Evolutionary conservation across 2,888 invertebrate species (phyloP).

Genomic region (Hymenopus coronatus): DNA sequence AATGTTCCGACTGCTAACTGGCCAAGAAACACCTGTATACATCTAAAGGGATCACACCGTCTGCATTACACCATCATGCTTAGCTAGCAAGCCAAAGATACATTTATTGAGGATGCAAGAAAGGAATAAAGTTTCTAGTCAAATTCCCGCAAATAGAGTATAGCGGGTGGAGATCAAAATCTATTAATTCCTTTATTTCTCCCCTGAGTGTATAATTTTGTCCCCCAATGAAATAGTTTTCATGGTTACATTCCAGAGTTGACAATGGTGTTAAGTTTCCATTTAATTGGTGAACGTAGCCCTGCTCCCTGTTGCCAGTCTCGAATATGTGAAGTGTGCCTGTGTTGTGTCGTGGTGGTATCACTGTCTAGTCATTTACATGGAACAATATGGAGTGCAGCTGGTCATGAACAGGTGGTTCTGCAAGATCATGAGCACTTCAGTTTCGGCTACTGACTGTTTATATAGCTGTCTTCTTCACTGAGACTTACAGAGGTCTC

Average conservation of each 20-base stretch:
- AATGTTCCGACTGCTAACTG: constrained; percentile 97
- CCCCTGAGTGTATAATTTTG: not conserved
- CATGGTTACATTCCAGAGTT: not conserved
- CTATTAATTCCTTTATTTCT: not conserved
- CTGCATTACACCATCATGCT: not conserved
- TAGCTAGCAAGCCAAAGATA: not conserved
- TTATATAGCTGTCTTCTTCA: not conserved
- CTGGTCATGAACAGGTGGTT: not conserved
- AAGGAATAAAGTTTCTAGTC: not conserved
- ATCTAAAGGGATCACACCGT: constrained; percentile 61
- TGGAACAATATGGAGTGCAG: not conserved
- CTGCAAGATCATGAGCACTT: not conserved
- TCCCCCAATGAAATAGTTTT: not conserved
- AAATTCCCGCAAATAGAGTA: not conserved
- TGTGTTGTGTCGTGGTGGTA: not conserved
- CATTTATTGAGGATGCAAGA: not conserved
- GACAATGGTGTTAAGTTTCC: not conserved
- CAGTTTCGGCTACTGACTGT: not conserved
- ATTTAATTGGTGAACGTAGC: not conserved
- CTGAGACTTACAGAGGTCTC: not conserved
- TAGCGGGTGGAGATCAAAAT: not conserved
- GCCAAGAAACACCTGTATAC: constrained; percentile 98
- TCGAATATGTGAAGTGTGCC: not conserved
- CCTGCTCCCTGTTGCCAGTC: not conserved
- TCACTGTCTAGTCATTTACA: not conserved